Evolutionary conservation across 1,140 invertebrate genomes (phyloP).

Genomic region (Rhynchophorus ferrugineus): DNA sequence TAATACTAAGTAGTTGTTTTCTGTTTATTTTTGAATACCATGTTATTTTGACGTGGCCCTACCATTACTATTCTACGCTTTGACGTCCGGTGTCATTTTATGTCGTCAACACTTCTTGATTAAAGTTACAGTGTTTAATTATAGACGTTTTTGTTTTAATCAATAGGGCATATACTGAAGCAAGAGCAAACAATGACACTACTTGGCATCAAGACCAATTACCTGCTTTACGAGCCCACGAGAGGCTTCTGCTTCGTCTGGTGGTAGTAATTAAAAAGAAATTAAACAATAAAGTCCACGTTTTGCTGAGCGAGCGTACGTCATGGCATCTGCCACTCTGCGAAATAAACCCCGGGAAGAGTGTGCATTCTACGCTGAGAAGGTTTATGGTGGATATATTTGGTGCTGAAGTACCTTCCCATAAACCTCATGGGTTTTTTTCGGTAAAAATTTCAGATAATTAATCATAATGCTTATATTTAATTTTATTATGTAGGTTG

Average conservation of each 20-base stretch:
- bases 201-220: constrained; percentile 66
- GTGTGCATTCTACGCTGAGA: constrained; percentile 77
- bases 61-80: too few relatives aligned
- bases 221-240: constrained; percentile 58
- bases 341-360: constrained; percentile 80
- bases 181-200: constrained; percentile 35
- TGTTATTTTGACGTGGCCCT: too few relatives aligned
- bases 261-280: constrained; percentile 75
- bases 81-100: too few relatives aligned
- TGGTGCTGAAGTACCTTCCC: constrained; percentile 74
- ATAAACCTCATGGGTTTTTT: constrained; percentile 75
- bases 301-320: constrained; percentile 76
- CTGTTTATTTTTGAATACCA: constrained; percentile 18
- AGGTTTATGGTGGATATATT: constrained; percentile 90
- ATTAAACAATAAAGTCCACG: constrained; percentile 73
- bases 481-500: too few relatives aligned
- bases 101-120: too few relatives aligned
- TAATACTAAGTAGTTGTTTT: not conserved
- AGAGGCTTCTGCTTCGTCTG: constrained; percentile 67
- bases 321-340: constrained; percentile 75
- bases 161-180: constrained; percentile 35
- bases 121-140: too few relatives aligned
- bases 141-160: too few relatives aligned
- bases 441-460: constrained; percentile 48
- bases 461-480: too few relatives aligned